Base-by-base conservation (phyloP, 2,888 invertebrate species). In the Andrena bicolor region DNA sequence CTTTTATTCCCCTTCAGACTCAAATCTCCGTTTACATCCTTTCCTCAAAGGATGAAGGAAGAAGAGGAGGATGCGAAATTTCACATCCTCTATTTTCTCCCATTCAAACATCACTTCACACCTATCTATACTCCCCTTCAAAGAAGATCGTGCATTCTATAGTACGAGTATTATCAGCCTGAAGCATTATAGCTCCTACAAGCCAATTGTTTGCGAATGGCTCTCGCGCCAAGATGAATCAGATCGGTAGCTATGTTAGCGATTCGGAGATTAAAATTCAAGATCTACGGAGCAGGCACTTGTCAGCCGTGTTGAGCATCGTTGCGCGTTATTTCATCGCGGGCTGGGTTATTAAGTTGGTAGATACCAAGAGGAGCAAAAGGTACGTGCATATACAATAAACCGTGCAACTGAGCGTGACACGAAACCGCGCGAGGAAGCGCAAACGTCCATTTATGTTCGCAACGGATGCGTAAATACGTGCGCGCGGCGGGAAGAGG, bases 401-500 rank as follows among this genome's bases (percentile, higher is more conserved):
- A 60, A 68, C 61, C 41, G 51, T 8, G 82, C 71, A 69, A 68
- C 76, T 69, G 58, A 81, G 82, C 64, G 74, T 76, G 76, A 76
- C 68, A 48, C 68, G 72, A 76, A 68, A 72, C 71, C 30, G 65
- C 66, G 32, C 51, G 63, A 58, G 72, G 82, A 81, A 75, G 65
- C 69, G 80, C 69, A 82, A 82, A 72, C 72, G 56, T 81, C 63
- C 76, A 61, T 53, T 71, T 76, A 72, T 48, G 63, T 51, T 74
- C 26, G 69, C 56, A 71, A 76, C 53, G 69, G 72, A 70, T 70
- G 64, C 76, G 82, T 76, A 69, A 82, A 76, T 74, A 70, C 61
- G 56, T 32, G 26, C 26, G 48, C 48, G 51, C 23, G 8, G 51
- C 20, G 23, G 41, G 64, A 23, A 20, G 65, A 65, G 80, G 65